Conservation (phyloP, 2,113 vertebrate genomes). For the Ciconia boyciana region DNA sequence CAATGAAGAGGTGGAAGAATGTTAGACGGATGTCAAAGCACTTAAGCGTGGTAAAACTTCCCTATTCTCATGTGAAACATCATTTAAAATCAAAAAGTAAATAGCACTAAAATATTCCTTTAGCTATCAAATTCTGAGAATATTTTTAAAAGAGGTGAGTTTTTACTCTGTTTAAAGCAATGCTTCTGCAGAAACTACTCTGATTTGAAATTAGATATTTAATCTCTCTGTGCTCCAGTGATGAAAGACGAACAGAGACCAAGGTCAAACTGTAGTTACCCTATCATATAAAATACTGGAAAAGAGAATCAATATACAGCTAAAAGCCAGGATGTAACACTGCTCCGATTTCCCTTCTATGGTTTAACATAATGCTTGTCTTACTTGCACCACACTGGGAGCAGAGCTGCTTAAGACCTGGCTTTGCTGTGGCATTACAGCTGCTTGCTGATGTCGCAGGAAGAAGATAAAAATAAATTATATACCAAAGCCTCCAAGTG, state of each 20-base stretch:
- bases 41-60: background rate
- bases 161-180: background rate
- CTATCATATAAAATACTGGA: background rate
- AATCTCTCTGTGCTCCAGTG: background rate
- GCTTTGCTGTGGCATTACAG: conserved; percentile 21
- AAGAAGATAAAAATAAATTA: conserved; percentile 38
- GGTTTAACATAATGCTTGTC: background rate
- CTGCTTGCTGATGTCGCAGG: conserved; percentile 20
- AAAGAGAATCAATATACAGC: background rate
- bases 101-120: background rate
- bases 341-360: background rate
- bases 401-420: background rate
- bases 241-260: background rate
- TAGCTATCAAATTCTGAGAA: background rate
- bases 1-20: background rate
- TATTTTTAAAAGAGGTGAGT: background rate
- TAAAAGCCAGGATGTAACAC: background rate
- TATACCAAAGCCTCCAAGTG: background rate
- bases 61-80: background rate
- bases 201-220: background rate
- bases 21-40: background rate
- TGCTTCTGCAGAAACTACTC: background rate
- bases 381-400: conserved; percentile 9
- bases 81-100: background rate
- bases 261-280: background rate